These are phyloP conservation scores for Thripadectes ignobilis DNA, from an alignment of 2,797 vertebrate species.

Conservation along the genomic window DNA sequence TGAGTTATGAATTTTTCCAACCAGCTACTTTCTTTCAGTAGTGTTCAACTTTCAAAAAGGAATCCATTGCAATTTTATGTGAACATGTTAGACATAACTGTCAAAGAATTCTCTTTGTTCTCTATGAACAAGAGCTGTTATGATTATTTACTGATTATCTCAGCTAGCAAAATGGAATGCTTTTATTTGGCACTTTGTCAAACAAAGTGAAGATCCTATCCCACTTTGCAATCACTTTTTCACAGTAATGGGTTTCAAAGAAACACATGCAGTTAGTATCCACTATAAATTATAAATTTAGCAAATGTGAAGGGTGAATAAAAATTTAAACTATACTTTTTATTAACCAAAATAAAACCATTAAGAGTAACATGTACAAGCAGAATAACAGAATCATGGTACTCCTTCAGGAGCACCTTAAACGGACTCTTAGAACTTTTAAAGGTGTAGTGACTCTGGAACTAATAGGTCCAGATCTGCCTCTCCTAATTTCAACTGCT, in stretches of 20 bases:
- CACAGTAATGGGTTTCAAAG: neutral
- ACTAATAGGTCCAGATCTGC: neutral
- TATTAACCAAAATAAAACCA: neutral
- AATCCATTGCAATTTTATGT: neutral
- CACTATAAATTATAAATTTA: neutral
- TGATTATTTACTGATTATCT: neutral
- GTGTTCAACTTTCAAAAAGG: neutral
- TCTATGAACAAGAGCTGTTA: neutral
- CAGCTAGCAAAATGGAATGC: neutral
- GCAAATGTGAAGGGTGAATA: neutral
- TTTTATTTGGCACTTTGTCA: neutral
- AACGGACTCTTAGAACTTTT: neutral
- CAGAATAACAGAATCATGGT: neutral
- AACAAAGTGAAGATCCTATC: neutral
- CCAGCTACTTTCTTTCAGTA: neutral
- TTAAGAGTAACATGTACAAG: neutral
- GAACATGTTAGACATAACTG: neutral
- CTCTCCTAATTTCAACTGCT: neutral
- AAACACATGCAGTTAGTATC: neutral
- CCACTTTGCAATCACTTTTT: neutral
- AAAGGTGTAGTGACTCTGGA: neutral
- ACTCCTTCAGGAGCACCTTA: neutral
- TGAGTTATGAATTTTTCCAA: neutral
- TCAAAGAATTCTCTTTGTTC: neutral
- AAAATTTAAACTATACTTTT: neutral